Evolutionary conservation across 2,888 invertebrate genomes (phyloP), one percentile per base, ranked within the genome.

Genomic region (Stegana nigrithorax): DNA sequence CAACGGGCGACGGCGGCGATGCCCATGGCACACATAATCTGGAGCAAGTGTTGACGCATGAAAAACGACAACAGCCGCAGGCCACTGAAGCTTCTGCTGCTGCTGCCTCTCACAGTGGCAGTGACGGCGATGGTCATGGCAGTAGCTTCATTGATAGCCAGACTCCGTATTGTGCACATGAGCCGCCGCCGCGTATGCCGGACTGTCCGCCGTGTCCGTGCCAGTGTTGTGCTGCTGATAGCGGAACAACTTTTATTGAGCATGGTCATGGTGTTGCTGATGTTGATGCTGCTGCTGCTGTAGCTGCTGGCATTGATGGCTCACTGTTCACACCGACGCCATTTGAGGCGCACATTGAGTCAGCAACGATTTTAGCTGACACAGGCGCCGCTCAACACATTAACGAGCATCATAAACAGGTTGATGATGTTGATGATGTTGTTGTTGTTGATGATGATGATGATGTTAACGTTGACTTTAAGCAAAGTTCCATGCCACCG

Each of bases 101-200:
- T 23, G 4, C 14, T 19, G 14, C 23, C 14, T 5, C 45, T 6
- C 4, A n/a, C 6, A 4, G 29, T 21, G 29, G 12, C 36, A 26
- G 27, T 42, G 57, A 14, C 8, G 47, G 29, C 12, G n/a, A 10
- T n/a, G n/a, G n/a, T n/a, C n/a, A n/a, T 7, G 19, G 36, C 12
- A 47, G 50, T 57, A 55, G 8, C 57, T 21, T 32, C 14, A 47
- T 47, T 29, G 32, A 59, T 59, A 23, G 29, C 10, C n/a, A 17
- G 21, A 73, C 72, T 66, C 72, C 72, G 2, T 78, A 71, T 62
- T 85, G 85, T 66, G 67, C 81, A 27, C 81, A 82, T 1, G 84
- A 84, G 64, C 84, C 84, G 17, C 85, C 85, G 17, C 85, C 85
- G 36, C 79, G 80, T 19, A 83, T 85, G 74, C 85, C 85, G 8